Base-by-base conservation (phyloP, 2,113 vertebrate genomes). In the Ranitomeya variabilis region DNA sequence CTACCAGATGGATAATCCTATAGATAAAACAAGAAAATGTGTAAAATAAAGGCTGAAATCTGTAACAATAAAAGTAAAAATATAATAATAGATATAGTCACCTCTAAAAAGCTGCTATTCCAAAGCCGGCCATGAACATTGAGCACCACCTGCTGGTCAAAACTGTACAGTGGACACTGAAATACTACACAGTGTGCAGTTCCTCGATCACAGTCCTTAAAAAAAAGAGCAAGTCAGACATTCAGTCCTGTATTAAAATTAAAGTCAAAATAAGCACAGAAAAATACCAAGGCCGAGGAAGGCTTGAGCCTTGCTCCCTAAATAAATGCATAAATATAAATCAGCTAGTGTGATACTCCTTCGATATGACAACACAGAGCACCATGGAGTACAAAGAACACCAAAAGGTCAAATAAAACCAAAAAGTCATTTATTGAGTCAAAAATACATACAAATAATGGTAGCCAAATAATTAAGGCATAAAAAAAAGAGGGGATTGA, bases 101-200 rank as follows among this genome's bases (percentile, higher is more conserved):
- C 98, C 97, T 99, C 97, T 88, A 98, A 95, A 90, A 99, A 99
- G 18, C 96, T 99, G 93, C 96, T 94, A 92, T 98, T 99, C 97
- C 97, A 98, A 82, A 99, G 93, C 16, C 96, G 93, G 19, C 96
- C 98, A 23, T 95, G 95, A 31, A 98, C 94, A 0, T 90, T 96
- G 81, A 99, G 93, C 81, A 95, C 92, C 0, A 95, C 95, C 0
- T 94, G 92, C 0, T 95, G 95, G n/a, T 97, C 96, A 55, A 98
- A 95, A 87, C 95, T 96, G 89, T 94, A 95, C 45, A 99, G 95
- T 0, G 97, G 96, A 90, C 98, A 99, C 86, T 94, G 96, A 91
- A 97, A 95, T 9, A 95, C 90, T 57, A 94, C 62, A 11, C 98
- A 99, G 54, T 90, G 95, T 0, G 97, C 97, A 0, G 97, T 97